Conservation (phyloP, 1,140 invertebrate species). For the Daktulosphaira vitifoliae region DNA sequence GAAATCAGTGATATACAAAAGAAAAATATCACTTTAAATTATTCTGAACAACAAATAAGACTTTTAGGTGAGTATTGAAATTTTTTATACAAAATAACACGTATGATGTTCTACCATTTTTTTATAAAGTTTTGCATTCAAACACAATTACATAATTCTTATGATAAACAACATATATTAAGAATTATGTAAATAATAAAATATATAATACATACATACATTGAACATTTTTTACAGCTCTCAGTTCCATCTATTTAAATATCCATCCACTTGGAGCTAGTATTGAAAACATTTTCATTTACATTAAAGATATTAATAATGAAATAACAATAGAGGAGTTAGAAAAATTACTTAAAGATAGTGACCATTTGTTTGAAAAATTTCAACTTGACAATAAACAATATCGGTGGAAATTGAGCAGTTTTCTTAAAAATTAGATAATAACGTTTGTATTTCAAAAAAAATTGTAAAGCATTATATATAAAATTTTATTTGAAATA, state of each 20-base stretch:
- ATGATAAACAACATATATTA: too few species aligned
- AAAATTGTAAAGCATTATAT: neutral
- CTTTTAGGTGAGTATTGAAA: neutral
- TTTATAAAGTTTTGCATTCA: too few species aligned
- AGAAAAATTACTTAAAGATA: constrained; percentile 62
- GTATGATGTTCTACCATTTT: neutral
- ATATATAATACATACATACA: neutral
- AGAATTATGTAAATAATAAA: neutral
- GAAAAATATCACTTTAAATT: neutral
- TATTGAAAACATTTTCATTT: constrained; percentile 75
- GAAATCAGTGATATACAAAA: neutral
- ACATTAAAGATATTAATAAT: constrained; percentile 62
- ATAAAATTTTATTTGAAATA: too few species aligned
- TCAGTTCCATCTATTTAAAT: constrained; percentile 74
- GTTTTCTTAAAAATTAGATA: constrained; percentile 44
- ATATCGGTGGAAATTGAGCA: constrained; percentile 66
- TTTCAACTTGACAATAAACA: constrained; percentile 57
- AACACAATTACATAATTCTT: too few species aligned
- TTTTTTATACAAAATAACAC: neutral
- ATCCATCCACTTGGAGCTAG: constrained; percentile 80
- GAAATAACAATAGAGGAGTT: constrained; percentile 59
- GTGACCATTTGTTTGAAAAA: constrained; percentile 63
- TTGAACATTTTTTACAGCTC: constrained; percentile 46
- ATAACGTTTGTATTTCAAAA: too few species aligned
- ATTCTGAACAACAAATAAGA: constrained; percentile 18